These are phyloP conservation scores for Seira musarum DNA, from an alignment of 2,888 invertebrate species.

Conservation along the genomic window DNA sequence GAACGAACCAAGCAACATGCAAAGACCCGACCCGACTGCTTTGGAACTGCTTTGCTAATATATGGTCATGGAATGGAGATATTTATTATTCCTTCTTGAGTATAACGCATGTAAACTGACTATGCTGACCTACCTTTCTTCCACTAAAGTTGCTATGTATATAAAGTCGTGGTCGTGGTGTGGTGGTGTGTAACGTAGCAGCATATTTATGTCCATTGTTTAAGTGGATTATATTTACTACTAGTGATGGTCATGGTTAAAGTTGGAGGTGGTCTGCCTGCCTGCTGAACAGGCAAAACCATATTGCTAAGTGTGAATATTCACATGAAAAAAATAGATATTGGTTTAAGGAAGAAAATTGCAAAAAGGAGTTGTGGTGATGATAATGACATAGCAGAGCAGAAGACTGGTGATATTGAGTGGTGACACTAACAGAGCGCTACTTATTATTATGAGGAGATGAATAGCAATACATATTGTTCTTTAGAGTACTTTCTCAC, in stretches of 20 bases:
- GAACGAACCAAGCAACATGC: too few species aligned
- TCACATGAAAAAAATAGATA: background rate
- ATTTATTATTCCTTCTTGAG: too few species aligned
- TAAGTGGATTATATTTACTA: background rate
- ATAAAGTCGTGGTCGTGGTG: background rate
- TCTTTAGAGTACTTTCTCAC: too few species aligned
- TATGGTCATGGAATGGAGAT: too few species aligned
- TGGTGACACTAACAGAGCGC: conserved; percentile 3
- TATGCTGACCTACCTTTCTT: conserved; percentile 3
- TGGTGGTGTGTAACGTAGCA: background rate
- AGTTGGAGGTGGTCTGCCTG: background rate
- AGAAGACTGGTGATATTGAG: background rate
- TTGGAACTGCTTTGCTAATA: background rate
- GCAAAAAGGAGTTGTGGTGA: background rate
- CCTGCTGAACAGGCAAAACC: background rate
- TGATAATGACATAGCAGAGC: too few species aligned
- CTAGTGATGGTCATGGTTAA: background rate
- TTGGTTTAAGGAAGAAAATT: background rate
- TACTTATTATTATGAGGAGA: background rate
- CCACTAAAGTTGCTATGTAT: background rate
- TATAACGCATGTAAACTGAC: background rate
- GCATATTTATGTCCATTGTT: background rate
- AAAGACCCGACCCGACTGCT: background rate
- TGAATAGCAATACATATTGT: background rate
- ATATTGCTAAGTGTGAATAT: background rate